Evolutionary conservation across 2,797 vertebrate genomes (phyloP), one percentile per base, ranked within the genome.

Genomic region (Liparis tanakae): DNA sequence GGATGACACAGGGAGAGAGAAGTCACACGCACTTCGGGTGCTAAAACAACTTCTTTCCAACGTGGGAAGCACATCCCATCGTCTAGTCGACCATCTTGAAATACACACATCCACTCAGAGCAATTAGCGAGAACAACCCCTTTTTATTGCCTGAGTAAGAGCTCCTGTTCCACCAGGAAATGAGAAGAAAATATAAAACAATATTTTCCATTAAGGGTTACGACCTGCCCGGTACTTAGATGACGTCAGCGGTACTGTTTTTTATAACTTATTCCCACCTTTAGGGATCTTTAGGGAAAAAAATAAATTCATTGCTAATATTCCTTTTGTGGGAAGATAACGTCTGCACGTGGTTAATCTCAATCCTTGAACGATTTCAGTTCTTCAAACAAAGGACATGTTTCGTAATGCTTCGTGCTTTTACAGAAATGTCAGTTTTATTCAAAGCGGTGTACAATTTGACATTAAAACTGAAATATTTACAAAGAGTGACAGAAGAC

Each of bases 11-110:
- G 25, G 6, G 41, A 70, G n/a, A 41, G n/a, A 61, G 59, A 48
- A 62, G 51, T 6, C 10, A 56, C 56, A n/a, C 7, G 6, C 34
- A 37, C 10, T 25, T 41, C 39, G 58, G 14, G 17, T 65, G 39
- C 10, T 79, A 92, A 85, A 92, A 92, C 90, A 93, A 94, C 92
- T 88, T 93, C 87, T 92, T 93, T 94, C 73, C 43, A 3, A 37
- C 3, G 56, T 51, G 60, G 89, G 92, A 94, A 92, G 90, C 88
- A 93, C 96, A 96, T 96, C 94, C 92, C 88, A 82, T 84, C 83
- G 87, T 91, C 90, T 88, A 80, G 92, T 91, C 88, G 86, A 88
- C 85, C 81, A 1, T 72, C 39, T 65, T 34, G 17, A 65, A 72
- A 75, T 46, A 59, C 67, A 50, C 57, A 78, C 72, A 74, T 79